These are phyloP conservation scores for Microtus ochrogaster DNA, from an alignment of 2,113 vertebrate species.

Conservation along the genomic window DNA sequence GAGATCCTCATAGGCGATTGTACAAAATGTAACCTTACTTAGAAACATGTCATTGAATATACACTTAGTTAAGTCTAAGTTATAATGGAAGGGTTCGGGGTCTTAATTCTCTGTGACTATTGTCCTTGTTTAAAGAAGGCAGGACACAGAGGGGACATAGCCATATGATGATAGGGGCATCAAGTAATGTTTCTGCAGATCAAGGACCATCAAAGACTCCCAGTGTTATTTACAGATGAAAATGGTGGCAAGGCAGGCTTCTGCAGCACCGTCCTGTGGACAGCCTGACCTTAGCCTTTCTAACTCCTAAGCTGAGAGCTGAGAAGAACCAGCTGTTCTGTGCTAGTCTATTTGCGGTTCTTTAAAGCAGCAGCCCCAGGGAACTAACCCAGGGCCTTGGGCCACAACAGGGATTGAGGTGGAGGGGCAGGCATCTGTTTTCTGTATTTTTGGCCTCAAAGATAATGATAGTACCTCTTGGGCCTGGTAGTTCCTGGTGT, in stretches of 20 bases:
- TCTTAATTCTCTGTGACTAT: neutral
- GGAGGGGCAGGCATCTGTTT: neutral
- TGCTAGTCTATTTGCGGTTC: neutral
- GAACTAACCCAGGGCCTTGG: neutral
- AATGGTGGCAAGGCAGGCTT: neutral
- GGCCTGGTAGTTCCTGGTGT: neutral
- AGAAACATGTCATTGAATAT: neutral
- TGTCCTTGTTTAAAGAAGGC: neutral
- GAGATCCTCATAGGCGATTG: neutral
- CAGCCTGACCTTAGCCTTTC: neutral
- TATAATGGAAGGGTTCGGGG: neutral
- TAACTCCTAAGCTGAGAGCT: neutral
- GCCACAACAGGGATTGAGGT: neutral
- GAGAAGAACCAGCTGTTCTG: neutral
- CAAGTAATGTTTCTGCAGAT: neutral
- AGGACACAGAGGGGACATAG: neutral
- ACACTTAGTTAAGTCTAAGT: slow-evolving; percentile 22
- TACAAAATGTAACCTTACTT: neutral
- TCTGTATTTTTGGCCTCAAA: neutral
- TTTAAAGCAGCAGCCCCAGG: neutral
- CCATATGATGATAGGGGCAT: neutral
- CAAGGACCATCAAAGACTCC: neutral
- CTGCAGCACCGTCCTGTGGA: neutral
- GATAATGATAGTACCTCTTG: neutral
- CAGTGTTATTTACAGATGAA: neutral